Evolutionary conservation across 1,140 invertebrate species (phyloP), one percentile per base, ranked within the genome.

Genomic region (Ooceraea biroi): DNA sequence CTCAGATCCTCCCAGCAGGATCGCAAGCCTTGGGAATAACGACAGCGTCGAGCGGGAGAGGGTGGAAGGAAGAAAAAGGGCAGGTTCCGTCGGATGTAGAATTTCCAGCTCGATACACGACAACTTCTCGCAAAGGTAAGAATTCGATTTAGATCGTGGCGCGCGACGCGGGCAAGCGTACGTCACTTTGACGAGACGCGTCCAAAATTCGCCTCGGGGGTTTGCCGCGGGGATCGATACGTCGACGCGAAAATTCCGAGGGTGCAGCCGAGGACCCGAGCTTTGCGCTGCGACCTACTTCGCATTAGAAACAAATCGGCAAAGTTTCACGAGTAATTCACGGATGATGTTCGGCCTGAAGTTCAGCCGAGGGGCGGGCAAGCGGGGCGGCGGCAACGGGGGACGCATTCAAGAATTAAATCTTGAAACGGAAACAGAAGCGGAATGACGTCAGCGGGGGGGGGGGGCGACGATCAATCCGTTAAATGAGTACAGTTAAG

Each of bases 401-500:
- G 41, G 10, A 52, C 50, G 52, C 22, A 50, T 17, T 19, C 27
- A 36, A 17, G 55, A 74, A 60, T 82, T 52, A 74, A 82, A 74
- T 61, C 69, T 52, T 48, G 12, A 48, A 52, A 36, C 36, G 5
- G 44, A 82, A 61, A 25, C 25, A 77, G n/a, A n/a, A n/a, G 30
- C 46, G 22, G 30, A 55, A 44, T 27, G 25, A 36, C n/a, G n/a
- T n/a, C n/a, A n/a, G n/a, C n/a, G n/a, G n/a, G n/a, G n/a, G 12
- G 17, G 5, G 19, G 82, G 14, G 22, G 11, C 41, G 50, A 57
- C 50, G 30, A 73, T 82, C 17, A 48, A 44, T 65, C 50, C 52
- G 58, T 22, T 65, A 83, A 83, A 83, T 83, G 60, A 83, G 60
- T 77, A 41, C 48, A 57, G 30, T 48, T 63, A 83, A 83, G 50